A percentile compares a stretch with the other conserved stretches of the same genome.
Evolutionary conservation across 23 tunicate species (phyloP).

Genomic region (Aplidium turbinatum): DNA sequence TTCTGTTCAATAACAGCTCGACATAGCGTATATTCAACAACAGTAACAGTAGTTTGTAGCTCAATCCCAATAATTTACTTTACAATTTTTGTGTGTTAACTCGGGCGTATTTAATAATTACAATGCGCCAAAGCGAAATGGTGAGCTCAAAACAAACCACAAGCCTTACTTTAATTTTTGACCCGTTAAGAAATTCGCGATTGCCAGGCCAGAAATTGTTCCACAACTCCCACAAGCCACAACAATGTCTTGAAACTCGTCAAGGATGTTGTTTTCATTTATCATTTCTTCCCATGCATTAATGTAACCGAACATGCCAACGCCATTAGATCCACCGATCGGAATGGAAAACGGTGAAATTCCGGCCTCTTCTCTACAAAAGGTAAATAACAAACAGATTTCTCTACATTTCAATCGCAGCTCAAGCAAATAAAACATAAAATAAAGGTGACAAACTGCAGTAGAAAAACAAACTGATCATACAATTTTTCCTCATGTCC

Average conservation of each 20-base stretch:
- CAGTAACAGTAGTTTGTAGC: too few relatives aligned
- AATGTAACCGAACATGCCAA: slow-evolving; percentile 72
- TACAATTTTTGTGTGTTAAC: too few relatives aligned
- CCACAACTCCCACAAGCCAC: slow-evolving; percentile 99
- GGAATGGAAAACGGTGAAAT: slow-evolving; percentile 71
- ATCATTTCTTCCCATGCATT: slow-evolving; percentile 92
- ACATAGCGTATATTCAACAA: too few relatives aligned
- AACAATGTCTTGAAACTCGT: slow-evolving; percentile 70
- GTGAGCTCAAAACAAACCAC: too few relatives aligned
- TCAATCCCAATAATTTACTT: too few relatives aligned
- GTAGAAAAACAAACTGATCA: too few relatives aligned
- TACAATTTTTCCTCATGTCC: too few relatives aligned
- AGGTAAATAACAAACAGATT: not conserved
- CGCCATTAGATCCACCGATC: slow-evolving; percentile 77
- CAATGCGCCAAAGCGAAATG: too few relatives aligned
- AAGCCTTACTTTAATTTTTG: slow-evolving; percentile 48
- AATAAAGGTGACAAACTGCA: too few relatives aligned
- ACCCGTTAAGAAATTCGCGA: slow-evolving; percentile 84
- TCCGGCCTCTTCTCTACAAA: slow-evolving; percentile 51
- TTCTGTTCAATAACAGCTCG: too few relatives aligned
- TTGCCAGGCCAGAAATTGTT: slow-evolving; percentile 79
- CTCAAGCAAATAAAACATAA: not conserved
- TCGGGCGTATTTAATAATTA: too few relatives aligned
- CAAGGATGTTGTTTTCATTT: slow-evolving; percentile 32
- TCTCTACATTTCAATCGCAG: not conserved